phyloP scores from a whole-genome alignment of 2,113 vertebrate species.

The Piprites chloris region DNA sequence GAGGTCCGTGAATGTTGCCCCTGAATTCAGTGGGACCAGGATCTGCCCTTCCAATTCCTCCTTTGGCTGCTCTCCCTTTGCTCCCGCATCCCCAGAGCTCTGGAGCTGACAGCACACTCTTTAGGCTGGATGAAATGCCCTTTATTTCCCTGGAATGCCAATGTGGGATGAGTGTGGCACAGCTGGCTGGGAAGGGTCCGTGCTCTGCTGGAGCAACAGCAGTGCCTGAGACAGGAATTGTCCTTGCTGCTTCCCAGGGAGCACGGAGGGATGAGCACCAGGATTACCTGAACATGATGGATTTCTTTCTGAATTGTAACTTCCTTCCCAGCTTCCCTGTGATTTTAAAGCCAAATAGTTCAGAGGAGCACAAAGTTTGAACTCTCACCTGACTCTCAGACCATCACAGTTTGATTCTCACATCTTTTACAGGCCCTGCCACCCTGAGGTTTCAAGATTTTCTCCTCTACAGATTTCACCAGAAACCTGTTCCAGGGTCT shows the following conservation, averaged over 20 bases:
- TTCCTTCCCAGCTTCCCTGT: not conserved
- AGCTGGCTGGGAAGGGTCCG: not conserved
- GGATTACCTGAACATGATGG: not conserved
- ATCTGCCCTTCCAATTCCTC: not conserved
- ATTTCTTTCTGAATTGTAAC: not conserved
- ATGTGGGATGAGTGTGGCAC: not conserved
- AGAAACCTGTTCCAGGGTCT: not conserved
- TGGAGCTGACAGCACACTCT: not conserved
- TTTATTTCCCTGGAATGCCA: not conserved
- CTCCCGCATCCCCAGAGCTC: not conserved
- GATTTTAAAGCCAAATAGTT: not conserved
- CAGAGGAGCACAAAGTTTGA: not conserved
- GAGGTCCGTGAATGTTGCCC: not conserved
- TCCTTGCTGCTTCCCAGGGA: not conserved
- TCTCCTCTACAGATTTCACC: not conserved
- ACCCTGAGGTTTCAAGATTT: not conserved
- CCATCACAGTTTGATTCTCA: not conserved
- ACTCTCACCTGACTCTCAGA: not conserved
- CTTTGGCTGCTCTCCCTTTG: not conserved
- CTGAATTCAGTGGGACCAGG: not conserved
- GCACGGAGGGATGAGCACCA: not conserved
- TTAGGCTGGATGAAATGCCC: not conserved
- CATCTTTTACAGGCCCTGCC: not conserved
- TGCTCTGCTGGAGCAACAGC: not conserved
- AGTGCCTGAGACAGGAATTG: not conserved